Evolutionary conservation across 1,140 invertebrate genomes (phyloP).

Genomic region (Lamellibrachia luymesi): DNA sequence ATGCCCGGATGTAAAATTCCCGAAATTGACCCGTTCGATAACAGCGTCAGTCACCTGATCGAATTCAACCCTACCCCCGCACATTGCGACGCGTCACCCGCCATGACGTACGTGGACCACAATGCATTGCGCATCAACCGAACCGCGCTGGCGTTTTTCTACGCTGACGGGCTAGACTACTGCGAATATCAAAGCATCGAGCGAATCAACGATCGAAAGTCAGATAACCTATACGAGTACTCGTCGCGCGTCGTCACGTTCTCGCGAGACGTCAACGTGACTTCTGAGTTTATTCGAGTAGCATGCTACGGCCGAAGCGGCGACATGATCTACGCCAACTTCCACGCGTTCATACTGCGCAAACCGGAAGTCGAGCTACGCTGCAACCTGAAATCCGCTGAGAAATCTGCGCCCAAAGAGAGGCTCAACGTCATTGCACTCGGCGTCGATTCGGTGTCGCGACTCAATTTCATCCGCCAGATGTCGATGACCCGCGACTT

Average conservation of each 20-base stretch:
- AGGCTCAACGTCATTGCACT: constrained; percentile 68
- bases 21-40: constrained; percentile 71
- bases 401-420: constrained; percentile 30
- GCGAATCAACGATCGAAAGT: constrained; percentile 35
- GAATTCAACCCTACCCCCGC: constrained; percentile 63
- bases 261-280: constrained; percentile 22
- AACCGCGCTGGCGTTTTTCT: constrained; percentile 36
- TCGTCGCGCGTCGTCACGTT: constrained; percentile 10
- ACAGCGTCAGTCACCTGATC: constrained; percentile 63
- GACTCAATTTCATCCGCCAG: constrained; percentile 78
- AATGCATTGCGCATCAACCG: constrained; percentile 44
- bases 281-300: constrained; percentile 46
- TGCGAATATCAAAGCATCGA: constrained; percentile 48
- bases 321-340: constrained; percentile 52
- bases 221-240: constrained; percentile 31
- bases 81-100: constrained; percentile 59
- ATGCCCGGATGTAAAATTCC: constrained; percentile 15
- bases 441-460: constrained; percentile 83
- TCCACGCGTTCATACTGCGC: constrained; percentile 56
- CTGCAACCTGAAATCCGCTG: constrained; percentile 23
- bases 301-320: constrained; percentile 40
- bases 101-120: constrained; percentile 53
- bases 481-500: constrained; percentile 71
- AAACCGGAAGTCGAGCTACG: constrained; percentile 48
- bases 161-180: constrained; percentile 43